Percentiles rank a stretch among this genome's conserved stretches.
Conservation (phyloP, 2,888 invertebrate species). For the Saturnia japonica region DNA sequence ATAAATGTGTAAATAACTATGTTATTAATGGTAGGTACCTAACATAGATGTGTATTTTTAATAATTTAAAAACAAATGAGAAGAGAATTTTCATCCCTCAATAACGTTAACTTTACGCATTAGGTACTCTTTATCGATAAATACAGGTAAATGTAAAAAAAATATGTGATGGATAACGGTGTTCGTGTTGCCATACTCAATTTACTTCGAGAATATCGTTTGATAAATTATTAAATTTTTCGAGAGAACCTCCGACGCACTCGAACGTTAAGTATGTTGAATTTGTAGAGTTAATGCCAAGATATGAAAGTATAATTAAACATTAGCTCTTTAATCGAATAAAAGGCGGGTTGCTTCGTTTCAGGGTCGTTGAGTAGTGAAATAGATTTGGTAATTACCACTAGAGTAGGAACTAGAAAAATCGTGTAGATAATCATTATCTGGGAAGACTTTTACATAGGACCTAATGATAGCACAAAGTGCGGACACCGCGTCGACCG, state of each 20-base stretch:
- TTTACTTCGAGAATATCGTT: conserved; percentile 45
- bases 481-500: too few relatives aligned
- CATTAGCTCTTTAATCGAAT: conserved; percentile 43
- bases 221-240: conserved; percentile 34
- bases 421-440: not conserved
- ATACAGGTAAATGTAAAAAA: conserved; percentile 32
- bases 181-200: conserved; percentile 29
- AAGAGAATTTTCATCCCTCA: not conserved
- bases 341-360: conserved; percentile 35
- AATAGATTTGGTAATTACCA: not conserved
- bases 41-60: not conserved
- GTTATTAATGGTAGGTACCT: too few relatives aligned
- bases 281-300: conserved; percentile 36
- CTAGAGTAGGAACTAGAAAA: not conserved
- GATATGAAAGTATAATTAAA: conserved; percentile 39
- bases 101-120: not conserved
- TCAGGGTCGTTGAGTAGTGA: conserved; percentile 35
- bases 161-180: conserved; percentile 53
- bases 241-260: conserved; percentile 8
- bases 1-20: too few relatives aligned
- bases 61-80: not conserved
- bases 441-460: not conserved
- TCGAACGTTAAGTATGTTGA: conserved; percentile 14
- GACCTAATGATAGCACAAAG: too few relatives aligned
- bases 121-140: conserved; percentile 8